phyloP scores from a whole-genome alignment of 2,113 vertebrate genomes.

The Melanostigma gelatinosum region DNA sequence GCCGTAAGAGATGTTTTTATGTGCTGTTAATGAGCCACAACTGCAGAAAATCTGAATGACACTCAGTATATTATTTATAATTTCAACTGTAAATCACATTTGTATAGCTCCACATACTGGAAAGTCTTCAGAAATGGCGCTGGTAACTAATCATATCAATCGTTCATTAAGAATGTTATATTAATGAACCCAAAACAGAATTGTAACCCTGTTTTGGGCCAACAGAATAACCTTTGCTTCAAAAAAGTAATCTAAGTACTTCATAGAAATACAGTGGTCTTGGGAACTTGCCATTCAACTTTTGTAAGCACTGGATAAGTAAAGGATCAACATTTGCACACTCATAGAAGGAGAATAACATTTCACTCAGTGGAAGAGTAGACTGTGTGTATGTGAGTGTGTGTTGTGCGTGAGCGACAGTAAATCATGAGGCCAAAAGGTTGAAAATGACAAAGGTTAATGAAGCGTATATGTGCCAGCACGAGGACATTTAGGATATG shows the following conservation, averaged over 20 bases:
- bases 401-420: not conserved
- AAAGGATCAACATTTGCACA: not conserved
- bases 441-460: conserved; percentile 81
- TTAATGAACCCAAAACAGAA: not conserved
- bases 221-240: not conserved
- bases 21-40: not conserved
- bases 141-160: not conserved
- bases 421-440: conserved; percentile 71
- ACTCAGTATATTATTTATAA: not conserved
- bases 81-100: not conserved
- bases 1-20: too few species aligned
- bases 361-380: conserved; percentile 3
- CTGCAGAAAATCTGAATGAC: not conserved
- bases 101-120: not conserved
- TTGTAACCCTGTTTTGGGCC: not conserved
- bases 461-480: conserved; percentile 66
- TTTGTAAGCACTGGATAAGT: conserved; percentile 7
- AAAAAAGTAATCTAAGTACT: not conserved
- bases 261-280: not conserved
- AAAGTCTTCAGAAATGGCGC: not conserved
- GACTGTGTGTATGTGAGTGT: not conserved
- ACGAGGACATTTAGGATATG: conserved; percentile 58
- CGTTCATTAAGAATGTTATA: not conserved
- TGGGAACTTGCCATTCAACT: conserved; percentile 13
- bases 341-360: conserved; percentile 1